Conservation (phyloP, 2,797 vertebrate species). For the Dryobates pubescens region DNA sequence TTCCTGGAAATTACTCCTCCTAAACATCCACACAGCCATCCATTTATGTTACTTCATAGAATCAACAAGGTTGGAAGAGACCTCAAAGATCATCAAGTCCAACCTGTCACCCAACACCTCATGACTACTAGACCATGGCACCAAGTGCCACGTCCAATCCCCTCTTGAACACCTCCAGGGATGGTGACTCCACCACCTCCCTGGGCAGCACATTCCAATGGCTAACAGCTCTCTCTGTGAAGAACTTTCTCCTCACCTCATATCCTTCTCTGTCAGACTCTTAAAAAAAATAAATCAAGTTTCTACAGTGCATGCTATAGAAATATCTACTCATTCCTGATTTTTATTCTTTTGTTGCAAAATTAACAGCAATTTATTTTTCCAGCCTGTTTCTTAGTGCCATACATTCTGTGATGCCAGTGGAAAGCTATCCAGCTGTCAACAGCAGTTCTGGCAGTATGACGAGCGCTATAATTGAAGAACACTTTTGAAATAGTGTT, state of each 20-base stretch:
- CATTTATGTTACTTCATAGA: not conserved
- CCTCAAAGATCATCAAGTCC: no score
- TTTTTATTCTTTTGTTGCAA: not conserved
- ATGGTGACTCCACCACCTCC: no score
- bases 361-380: not conserved
- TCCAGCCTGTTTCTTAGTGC: not conserved
- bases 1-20: not conserved
- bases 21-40: not conserved
- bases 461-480: not conserved
- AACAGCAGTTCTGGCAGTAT: not conserved
- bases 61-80: no score
- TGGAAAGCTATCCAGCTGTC: not conserved
- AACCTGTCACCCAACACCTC: no score
- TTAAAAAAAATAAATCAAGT: not conserved
- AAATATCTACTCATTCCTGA: not conserved
- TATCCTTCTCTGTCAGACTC: not conserved
- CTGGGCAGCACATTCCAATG: no score
- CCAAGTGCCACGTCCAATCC: no score
- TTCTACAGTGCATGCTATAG: not conserved
- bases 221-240: no score
- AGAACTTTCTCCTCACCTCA: not conserved
- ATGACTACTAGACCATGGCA: no score
- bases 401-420: not conserved
- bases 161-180: no score
- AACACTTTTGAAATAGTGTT: not conserved